Conservation (phyloP, 2,113 vertebrate genomes). For the Cervus canadensis region DNA sequence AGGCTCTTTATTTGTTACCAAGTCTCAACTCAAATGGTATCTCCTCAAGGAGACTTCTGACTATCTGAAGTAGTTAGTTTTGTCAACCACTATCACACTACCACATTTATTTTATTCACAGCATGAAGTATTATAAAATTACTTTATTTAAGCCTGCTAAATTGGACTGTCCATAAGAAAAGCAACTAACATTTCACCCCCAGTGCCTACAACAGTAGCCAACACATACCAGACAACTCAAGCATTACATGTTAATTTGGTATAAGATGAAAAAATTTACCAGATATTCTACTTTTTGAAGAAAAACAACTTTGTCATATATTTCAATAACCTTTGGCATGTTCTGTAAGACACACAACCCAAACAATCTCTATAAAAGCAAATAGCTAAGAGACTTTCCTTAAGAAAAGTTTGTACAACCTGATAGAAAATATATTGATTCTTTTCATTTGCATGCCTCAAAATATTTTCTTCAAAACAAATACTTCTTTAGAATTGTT, state of each 20-base stretch:
- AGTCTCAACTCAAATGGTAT: not conserved
- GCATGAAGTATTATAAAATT: not conserved
- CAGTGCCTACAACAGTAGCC: not conserved
- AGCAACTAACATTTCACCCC: not conserved
- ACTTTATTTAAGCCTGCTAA: not conserved
- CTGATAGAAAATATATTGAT: slow-evolving; percentile 14
- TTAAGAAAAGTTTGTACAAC: not conserved
- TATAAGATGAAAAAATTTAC: not conserved
- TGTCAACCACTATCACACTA: not conserved
- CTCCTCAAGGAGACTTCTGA: not conserved
- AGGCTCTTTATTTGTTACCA: not conserved
- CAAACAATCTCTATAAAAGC: not conserved
- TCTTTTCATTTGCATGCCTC: not conserved
- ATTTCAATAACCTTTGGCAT: not conserved
- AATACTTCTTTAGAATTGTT: not conserved
- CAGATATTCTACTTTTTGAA: not conserved
- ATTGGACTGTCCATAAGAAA: not conserved
- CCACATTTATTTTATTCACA: not conserved
- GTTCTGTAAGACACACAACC: not conserved
- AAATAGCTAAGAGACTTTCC: not conserved
- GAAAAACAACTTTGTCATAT: not conserved
- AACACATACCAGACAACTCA: not conserved
- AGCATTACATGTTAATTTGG: not conserved
- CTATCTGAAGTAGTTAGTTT: not conserved
- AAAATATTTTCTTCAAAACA: slow-evolving; percentile 34